Conservation (phyloP, 2,113 vertebrate genomes). For the Apeltes quadracus region DNA sequence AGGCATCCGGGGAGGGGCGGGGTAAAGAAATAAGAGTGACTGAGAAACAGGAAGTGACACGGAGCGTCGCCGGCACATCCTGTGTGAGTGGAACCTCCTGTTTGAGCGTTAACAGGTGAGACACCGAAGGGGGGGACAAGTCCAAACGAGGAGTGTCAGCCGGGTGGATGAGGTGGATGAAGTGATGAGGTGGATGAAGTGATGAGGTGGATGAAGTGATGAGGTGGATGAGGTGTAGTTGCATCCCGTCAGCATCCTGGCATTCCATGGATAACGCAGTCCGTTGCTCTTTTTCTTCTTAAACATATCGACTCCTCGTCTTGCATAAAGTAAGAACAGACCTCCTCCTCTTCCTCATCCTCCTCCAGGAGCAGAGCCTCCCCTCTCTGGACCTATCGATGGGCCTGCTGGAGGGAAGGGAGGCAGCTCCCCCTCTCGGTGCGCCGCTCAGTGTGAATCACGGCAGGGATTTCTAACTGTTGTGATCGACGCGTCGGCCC, state of each 20-base stretch:
- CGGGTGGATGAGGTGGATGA: background rate
- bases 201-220: background rate
- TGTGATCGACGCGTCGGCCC: conserved; percentile 17
- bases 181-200: background rate
- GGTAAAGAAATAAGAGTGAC: conserved; percentile 31
- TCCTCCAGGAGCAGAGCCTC: too few relatives aligned
- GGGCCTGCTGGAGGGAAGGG: too few relatives aligned
- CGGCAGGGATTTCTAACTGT: background rate
- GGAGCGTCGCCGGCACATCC: conserved; percentile 27
- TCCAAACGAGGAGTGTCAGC: conserved; percentile 25
- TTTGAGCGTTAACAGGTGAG: conserved; percentile 21
- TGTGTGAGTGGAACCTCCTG: conserved; percentile 16
- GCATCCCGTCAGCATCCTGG: too few relatives aligned
- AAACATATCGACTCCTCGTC: too few relatives aligned
- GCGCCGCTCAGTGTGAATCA: too few relatives aligned
- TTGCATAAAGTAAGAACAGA: too few relatives aligned
- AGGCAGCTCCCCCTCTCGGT: too few relatives aligned
- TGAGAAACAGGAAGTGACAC: conserved; percentile 53
- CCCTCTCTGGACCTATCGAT: too few relatives aligned
- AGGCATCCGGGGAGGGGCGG: conserved; percentile 11
- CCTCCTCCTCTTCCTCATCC: too few relatives aligned
- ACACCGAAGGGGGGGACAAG: conserved; percentile 3
- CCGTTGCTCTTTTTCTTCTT: too few relatives aligned
- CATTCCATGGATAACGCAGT: too few relatives aligned
- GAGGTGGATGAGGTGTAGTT: background rate